These are phyloP conservation scores for Drosophila pseudoananassae DNA, from an alignment of 1,140 invertebrate species.

Conservation along the genomic window DNA sequence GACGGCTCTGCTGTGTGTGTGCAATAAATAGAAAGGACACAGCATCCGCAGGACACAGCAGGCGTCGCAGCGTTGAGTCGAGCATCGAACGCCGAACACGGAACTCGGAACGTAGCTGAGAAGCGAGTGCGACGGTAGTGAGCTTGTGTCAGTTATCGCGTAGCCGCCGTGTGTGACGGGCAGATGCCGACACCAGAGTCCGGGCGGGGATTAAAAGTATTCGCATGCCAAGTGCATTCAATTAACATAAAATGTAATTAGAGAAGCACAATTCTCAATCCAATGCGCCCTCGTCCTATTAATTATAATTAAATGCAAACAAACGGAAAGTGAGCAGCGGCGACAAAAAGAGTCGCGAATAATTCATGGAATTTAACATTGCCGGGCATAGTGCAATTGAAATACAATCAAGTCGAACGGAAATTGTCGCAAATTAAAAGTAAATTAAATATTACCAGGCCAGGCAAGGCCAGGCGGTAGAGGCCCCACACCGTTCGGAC, in stretches of 20 bases:
- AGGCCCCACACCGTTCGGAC: neutral
- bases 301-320: slow-evolving; percentile 48
- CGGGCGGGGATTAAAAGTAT: slow-evolving; percentile 16
- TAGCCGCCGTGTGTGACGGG: slow-evolving; percentile 64
- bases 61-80: slow-evolving; percentile 42
- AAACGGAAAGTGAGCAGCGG: slow-evolving; percentile 31
- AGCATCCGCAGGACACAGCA: slow-evolving; percentile 66
- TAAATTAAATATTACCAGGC: slow-evolving; percentile 57
- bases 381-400: slow-evolving; percentile 16
- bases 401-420: slow-evolving; percentile 44
- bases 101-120: slow-evolving; percentile 6
- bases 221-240: slow-evolving; percentile 45
- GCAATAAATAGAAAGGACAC: slow-evolving; percentile 61
- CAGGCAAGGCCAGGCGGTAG: neutral
- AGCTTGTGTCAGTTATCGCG: slow-evolving; percentile 43
- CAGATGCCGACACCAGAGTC: slow-evolving; percentile 15
- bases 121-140: neutral
- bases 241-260: slow-evolving; percentile 61
- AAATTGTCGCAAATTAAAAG: slow-evolving; percentile 64
- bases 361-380: slow-evolving; percentile 10
- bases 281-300: neutral
- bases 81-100: neutral
- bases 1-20: slow-evolving; percentile 30
- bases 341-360: slow-evolving; percentile 3
- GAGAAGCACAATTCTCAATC: slow-evolving; percentile 25